Percentiles rank a stretch among this genome's conserved stretches.
phyloP scores from a whole-genome alignment of 2,113 vertebrate species.

The Junco hyemalis region DNA sequence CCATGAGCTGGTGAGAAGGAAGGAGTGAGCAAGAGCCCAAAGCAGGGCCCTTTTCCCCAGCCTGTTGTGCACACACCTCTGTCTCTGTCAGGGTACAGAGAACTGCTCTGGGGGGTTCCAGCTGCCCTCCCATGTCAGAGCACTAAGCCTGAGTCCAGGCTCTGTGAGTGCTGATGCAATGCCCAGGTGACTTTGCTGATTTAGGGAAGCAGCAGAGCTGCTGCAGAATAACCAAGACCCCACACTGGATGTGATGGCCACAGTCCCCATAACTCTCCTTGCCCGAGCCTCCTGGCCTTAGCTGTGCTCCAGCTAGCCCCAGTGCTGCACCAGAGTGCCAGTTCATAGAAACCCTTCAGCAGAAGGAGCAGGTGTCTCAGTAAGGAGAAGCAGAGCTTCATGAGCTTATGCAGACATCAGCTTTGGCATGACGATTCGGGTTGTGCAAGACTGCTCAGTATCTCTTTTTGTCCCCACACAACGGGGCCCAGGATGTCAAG shows the following conservation, averaged over 20 bases:
- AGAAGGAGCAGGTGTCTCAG: background rate
- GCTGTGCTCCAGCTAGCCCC: background rate
- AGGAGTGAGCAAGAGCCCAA: background rate
- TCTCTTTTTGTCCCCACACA: background rate
- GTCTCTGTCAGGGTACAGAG: background rate
- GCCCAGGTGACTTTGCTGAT: background rate
- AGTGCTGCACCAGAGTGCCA: accelerated
- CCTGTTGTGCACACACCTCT: background rate
- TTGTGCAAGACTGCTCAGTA: background rate
- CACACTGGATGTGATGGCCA: accelerated
- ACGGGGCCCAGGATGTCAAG: accelerated
- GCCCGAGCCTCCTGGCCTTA: background rate
- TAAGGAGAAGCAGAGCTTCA: background rate
- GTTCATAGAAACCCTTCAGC: background rate
- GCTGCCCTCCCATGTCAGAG: background rate
- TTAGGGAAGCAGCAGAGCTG: background rate
- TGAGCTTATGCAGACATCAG: background rate
- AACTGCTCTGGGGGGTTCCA: accelerated
- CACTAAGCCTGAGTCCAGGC: background rate
- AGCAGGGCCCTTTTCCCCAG: background rate
- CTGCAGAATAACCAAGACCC: background rate
- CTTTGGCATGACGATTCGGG: background rate
- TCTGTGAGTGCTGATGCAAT: accelerated
- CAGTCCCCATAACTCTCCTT: background rate
- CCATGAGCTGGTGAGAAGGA: background rate